Evolutionary conservation across 2,113 vertebrate genomes (phyloP).

Genomic region (Leucoraja erinaceus): DNA sequence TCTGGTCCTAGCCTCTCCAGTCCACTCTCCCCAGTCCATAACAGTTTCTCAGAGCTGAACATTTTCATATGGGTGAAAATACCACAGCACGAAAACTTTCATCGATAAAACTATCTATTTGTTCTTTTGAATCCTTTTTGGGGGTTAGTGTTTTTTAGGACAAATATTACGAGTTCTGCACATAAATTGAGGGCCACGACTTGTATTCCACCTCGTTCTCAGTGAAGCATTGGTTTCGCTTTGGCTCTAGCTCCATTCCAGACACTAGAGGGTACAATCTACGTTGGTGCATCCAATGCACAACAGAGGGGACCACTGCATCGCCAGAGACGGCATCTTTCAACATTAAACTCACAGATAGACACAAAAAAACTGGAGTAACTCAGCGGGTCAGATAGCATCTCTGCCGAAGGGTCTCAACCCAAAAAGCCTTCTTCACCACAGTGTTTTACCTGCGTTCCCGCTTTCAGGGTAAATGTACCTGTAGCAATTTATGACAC

Average conservation of each 20-base stretch:
- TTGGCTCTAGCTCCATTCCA: neutral
- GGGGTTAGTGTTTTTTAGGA: neutral
- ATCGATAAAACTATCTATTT: neutral
- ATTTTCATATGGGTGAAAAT: neutral
- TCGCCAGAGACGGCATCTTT: too few relatives aligned
- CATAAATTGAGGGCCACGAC: neutral
- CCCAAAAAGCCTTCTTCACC: neutral
- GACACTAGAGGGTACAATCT: neutral
- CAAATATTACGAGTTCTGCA: neutral
- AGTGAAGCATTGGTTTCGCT: neutral
- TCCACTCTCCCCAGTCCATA: too few relatives aligned
- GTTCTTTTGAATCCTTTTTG: neutral
- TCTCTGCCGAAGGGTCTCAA: neutral
- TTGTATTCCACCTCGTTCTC: neutral
- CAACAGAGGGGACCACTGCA: neutral
- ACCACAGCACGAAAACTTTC: neutral
- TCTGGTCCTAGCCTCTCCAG: too few relatives aligned
- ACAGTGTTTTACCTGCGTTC: too few relatives aligned
- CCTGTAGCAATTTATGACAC: too few relatives aligned
- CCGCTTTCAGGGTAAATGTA: too few relatives aligned
- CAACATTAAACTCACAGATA: too few relatives aligned
- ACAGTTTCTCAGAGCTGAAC: neutral
- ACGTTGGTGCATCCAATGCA: neutral
- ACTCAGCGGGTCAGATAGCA: too few relatives aligned
- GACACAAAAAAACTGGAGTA: too few relatives aligned